Base-by-base conservation (phyloP, 1,140 invertebrate species). In the Drosophila hydei region DNA sequence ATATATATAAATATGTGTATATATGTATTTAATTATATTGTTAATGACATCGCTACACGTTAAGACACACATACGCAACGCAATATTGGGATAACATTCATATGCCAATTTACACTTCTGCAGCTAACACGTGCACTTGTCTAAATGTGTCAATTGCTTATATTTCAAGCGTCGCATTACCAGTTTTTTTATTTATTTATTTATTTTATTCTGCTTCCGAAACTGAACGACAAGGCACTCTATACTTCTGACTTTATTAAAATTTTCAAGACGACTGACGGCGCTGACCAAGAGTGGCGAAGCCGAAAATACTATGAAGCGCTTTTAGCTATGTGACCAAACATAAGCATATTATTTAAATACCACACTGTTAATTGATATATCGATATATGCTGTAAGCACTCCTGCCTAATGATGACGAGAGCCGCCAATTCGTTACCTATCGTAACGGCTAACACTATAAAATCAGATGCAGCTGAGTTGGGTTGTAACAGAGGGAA, bases 221-320 rank as follows among this genome's bases (percentile, higher is more conserved):
- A 14, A 25, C 50, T 43, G 14, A 68, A 50, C 36, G n/a, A 12
- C 42, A 25, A 40, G 30, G 3, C 50, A 19, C 48, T n/a, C 23
- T 3, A 8, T 33, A 69, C 70, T 33, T 68, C 1, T 9, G 5
- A 65, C 61, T 69, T 43, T 60, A 47, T 54, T 42, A 73, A 51
- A 73, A 69, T 73, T 73, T 67, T 60, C 69, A 55, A 72, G 40
- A 67, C 69, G 48, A 72, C 69, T 72, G 55, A 45, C 54, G 48
- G 47, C 25, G 12, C 45, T 43, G 69, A 51, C 61, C 47, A 47
- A 16, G 43, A 19, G 2, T 27, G 16, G 21, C 21, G 45, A 19
- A 51, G 18, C 23, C 25, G 16, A 38, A 48, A 63, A 70, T 55
- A 63, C n/a, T 3, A 3, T 27, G 30, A 33, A 33, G 30, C 27